These are phyloP conservation scores for Rhaphigaster nebulosa DNA, from an alignment of 2,888 invertebrate genomes.

Conservation along the genomic window DNA sequence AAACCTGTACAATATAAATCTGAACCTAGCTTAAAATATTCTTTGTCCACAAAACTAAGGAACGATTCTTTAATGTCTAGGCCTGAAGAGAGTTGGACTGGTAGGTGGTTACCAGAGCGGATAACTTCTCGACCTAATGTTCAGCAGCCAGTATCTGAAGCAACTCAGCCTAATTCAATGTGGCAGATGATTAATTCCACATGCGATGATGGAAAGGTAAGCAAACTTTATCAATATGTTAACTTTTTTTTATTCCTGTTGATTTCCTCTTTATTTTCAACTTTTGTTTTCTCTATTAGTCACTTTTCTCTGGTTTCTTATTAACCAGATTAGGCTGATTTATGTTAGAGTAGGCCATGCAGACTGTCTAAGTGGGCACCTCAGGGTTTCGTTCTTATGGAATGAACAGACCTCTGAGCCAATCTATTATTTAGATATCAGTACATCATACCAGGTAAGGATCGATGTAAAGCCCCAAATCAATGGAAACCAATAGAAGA, in stretches of 20 bases:
- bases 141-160: neutral
- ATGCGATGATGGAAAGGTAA: constrained; percentile 65
- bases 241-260: neutral
- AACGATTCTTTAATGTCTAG: constrained; percentile 39
- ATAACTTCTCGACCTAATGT: constrained; percentile 24
- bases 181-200: constrained; percentile 63
- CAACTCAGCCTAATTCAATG: constrained; percentile 59
- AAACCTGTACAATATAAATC: constrained; percentile 66
- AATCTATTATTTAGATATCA: too few species aligned
- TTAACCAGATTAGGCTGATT: too few species aligned
- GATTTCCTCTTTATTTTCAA: neutral
- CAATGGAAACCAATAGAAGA: too few species aligned
- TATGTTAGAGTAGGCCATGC: too few species aligned
- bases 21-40: constrained; percentile 77
- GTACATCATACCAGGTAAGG: too few species aligned
- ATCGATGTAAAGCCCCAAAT: too few species aligned
- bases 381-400: too few species aligned
- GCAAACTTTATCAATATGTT: neutral
- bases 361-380: too few species aligned
- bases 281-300: neutral
- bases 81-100: constrained; percentile 56
- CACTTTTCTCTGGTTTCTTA: too few species aligned
- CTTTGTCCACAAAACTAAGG: constrained; percentile 27
- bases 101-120: constrained; percentile 60
- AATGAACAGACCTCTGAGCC: too few species aligned